Conservation (phyloP, 2,888 invertebrate genomes). For the Orthosia gothica region DNA sequence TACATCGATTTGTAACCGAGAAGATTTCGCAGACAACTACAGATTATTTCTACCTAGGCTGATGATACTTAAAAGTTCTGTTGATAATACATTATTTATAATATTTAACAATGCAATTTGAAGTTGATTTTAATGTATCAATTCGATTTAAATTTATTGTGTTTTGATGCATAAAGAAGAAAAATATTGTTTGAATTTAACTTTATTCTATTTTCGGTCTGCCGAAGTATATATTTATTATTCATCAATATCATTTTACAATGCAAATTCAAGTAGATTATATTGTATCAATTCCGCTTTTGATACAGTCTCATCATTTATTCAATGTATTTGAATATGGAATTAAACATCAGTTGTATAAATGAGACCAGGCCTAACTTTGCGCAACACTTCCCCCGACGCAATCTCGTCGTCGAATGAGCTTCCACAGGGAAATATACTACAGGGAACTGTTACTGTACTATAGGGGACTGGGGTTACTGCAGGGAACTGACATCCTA, state of each 20-base stretch:
- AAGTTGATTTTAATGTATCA: neutral
- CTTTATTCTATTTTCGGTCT: too few relatives aligned
- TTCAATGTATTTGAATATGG: too few relatives aligned
- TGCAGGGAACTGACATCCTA: constrained; percentile 33
- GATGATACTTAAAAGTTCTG: neutral
- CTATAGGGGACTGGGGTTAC: constrained; percentile 7
- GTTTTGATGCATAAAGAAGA: too few relatives aligned
- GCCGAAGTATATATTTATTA: too few relatives aligned
- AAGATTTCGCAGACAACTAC: neutral
- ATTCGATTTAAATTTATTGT: neutral
- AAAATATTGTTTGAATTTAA: too few relatives aligned
- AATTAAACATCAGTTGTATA: neutral
- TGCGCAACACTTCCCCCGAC: constrained; percentile 8
- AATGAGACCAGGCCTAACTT: constrained; percentile 6
- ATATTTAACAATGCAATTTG: neutral
- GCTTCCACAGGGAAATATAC: constrained; percentile 51
- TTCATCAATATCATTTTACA: too few relatives aligned
- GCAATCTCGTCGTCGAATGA: constrained; percentile 54
- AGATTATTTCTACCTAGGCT: neutral
- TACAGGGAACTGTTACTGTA: constrained; percentile 10
- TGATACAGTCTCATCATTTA: too few relatives aligned
- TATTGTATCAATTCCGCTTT: too few relatives aligned
- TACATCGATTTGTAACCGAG: neutral
- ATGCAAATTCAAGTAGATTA: too few relatives aligned
- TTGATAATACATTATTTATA: neutral